Percentiles rank a stretch among this genome's conserved stretches.
These are phyloP conservation scores for Eudemis profundana DNA, from an alignment of 2,888 invertebrate genomes.

Conservation along the genomic window DNA sequence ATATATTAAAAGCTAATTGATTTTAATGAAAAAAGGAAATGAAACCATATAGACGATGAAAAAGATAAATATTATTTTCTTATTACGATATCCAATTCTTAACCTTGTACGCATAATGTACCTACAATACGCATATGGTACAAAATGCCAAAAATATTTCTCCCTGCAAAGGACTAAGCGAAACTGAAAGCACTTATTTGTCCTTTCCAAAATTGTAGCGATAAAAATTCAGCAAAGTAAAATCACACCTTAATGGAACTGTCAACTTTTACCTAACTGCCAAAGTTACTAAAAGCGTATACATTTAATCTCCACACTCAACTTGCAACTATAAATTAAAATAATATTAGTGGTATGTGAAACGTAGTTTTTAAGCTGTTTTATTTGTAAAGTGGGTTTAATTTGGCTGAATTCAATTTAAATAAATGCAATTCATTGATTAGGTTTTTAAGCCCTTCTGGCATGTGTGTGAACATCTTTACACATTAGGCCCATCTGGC, in stretches of 20 bases:
- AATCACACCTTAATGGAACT: not conserved
- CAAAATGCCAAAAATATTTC: not conserved
- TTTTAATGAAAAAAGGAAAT: too few relatives aligned
- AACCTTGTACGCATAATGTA: too few relatives aligned
- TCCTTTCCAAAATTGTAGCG: not conserved
- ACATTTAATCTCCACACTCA: not conserved
- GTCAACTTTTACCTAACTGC: not conserved
- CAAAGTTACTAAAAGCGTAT: not conserved
- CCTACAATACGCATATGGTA: not conserved
- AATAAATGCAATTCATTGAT: too few relatives aligned
- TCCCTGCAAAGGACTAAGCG: not conserved
- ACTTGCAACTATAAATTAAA: not conserved
- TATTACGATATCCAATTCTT: too few relatives aligned
- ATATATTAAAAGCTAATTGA: too few relatives aligned
- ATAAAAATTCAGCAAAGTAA: not conserved
- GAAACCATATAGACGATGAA: too few relatives aligned
- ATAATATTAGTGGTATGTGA: not conserved
- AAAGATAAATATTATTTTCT: too few relatives aligned
- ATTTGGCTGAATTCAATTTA: not conserved
- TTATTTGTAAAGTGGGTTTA: not conserved
- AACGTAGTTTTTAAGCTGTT: not conserved
- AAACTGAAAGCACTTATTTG: not conserved
- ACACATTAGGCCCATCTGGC: too few relatives aligned
- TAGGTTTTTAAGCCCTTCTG: too few relatives aligned
- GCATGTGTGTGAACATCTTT: too few relatives aligned